These are phyloP conservation scores for Ptychadena robeensis DNA, from an alignment of 2,797 vertebrate species.

Conservation along the genomic window DNA sequence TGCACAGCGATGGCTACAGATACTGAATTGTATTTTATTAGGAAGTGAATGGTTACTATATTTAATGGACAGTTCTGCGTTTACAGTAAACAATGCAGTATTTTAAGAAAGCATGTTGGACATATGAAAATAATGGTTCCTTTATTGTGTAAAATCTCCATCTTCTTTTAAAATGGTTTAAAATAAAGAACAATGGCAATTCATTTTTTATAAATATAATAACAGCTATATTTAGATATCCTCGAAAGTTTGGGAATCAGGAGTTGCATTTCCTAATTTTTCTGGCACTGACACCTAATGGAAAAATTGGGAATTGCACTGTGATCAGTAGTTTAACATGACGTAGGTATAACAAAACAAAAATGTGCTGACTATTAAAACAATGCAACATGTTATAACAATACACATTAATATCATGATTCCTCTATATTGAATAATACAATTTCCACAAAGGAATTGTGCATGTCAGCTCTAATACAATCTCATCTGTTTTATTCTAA, in stretches of 20 bases:
- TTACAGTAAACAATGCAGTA: no score
- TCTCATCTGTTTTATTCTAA: no score
- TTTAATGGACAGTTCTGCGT: background rate
- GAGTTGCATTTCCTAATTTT: background rate
- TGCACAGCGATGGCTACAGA: background rate
- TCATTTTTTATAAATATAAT: no score
- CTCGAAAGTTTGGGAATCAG: background rate
- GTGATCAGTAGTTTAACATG: no score
- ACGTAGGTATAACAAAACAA: background rate
- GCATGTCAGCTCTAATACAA: no score
- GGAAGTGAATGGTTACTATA: background rate
- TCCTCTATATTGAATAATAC: background rate
- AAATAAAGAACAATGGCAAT: no score
- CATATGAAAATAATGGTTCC: background rate
- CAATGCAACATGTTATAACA: no score
- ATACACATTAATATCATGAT: no score
- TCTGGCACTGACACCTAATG: background rate
- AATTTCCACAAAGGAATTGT: background rate
- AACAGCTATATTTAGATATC: background rate
- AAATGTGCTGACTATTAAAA: no score
- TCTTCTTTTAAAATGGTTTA: no score
- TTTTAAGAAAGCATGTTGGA: background rate
- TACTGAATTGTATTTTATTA: background rate
- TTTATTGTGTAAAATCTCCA: no score
- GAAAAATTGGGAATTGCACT: background rate